Evolutionary conservation across 2,797 vertebrate genomes (phyloP).

Genomic region (Apodemus agrarius): DNA sequence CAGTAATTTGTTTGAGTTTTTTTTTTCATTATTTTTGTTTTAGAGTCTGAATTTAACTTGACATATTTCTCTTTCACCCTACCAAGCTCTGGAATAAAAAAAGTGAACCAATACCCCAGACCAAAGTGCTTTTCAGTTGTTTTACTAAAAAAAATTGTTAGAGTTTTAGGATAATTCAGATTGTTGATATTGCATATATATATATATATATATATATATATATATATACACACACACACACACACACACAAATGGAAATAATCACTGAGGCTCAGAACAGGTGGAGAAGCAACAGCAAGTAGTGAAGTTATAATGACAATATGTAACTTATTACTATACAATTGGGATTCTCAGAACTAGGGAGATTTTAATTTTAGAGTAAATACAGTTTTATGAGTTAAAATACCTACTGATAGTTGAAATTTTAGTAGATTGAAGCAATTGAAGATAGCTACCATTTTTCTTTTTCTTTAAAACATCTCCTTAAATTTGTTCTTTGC

Average conservation of each 20-base stretch:
- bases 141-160: not conserved
- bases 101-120: not conserved
- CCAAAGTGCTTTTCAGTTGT: not conserved
- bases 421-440: too few relatives aligned
- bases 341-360: too few relatives aligned
- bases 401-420: too few relatives aligned
- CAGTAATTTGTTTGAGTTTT: too few relatives aligned
- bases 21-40: not conserved
- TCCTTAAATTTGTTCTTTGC: not conserved
- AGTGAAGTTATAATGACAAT: too few relatives aligned
- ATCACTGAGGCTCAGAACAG: not conserved
- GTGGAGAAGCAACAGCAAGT: too few relatives aligned
- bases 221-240: too few relatives aligned
- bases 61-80: not conserved
- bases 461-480: not conserved
- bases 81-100: not conserved
- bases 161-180: not conserved
- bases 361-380: too few relatives aligned
- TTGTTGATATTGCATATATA: not conserved
- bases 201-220: not conserved
- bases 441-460: not conserved
- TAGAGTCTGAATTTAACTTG: not conserved
- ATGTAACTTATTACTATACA: too few relatives aligned
- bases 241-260: too few relatives aligned
- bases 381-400: not conserved